phyloP scores from a whole-genome alignment of 2,888 invertebrate species.

The Synanthedon andrenaeformis region DNA sequence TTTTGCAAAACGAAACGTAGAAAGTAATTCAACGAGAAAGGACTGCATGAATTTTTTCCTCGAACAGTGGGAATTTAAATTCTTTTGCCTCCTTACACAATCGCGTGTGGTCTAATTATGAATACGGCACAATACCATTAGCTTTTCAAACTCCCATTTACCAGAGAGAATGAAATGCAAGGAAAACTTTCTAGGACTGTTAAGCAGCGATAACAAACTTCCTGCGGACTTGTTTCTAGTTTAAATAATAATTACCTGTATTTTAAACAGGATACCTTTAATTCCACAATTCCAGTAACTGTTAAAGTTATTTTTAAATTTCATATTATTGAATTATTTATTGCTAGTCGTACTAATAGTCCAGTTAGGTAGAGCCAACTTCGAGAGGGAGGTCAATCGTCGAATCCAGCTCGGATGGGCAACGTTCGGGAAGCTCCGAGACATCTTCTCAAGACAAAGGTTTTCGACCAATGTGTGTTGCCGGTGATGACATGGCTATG shows the following conservation, averaged over 20 bases:
- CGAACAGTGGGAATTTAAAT: conserved; percentile 59
- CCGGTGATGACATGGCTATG: too few relatives aligned
- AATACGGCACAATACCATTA: conserved; percentile 34
- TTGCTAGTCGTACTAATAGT: too few relatives aligned
- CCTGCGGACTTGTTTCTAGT: conserved; percentile 24
- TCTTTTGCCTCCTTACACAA: conserved; percentile 49
- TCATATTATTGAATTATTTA: too few relatives aligned
- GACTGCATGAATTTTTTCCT: conserved; percentile 56
- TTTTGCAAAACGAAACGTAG: conserved; percentile 51
- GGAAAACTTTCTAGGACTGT: conserved; percentile 36
- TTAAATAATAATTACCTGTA: not conserved
- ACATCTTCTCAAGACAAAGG: too few relatives aligned
- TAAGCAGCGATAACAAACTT: conserved; percentile 34
- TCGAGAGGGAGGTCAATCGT: too few relatives aligned
- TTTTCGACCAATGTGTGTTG: too few relatives aligned
- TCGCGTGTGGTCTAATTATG: conserved; percentile 69
- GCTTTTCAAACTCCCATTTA: conserved; percentile 26
- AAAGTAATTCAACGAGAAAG: conserved; percentile 44
- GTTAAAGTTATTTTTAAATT: too few relatives aligned
- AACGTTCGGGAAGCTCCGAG: too few relatives aligned
- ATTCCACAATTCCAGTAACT: too few relatives aligned
- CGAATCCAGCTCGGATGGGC: too few relatives aligned
- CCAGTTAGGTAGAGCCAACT: too few relatives aligned
- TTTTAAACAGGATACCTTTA: not conserved
- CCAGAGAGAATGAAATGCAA: conserved; percentile 34